Evolutionary conservation across 2,113 vertebrate genomes (phyloP), one percentile per base, ranked within the genome.

Genomic region (Falco punctatus): DNA sequence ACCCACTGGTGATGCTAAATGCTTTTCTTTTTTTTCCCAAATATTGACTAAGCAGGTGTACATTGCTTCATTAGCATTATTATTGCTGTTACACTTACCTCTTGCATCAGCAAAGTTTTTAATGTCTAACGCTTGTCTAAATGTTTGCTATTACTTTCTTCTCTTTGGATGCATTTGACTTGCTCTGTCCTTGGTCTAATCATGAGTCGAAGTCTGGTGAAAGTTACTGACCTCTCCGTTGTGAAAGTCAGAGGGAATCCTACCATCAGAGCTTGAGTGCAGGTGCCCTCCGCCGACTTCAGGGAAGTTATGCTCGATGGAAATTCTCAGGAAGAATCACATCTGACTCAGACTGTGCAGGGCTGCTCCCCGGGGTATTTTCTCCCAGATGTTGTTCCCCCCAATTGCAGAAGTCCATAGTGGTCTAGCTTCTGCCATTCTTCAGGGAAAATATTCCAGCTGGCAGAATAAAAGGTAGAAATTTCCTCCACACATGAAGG

Each of bases 181-280:
- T 81, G 30, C 9, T 81, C 74, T 51, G 64, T 14, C 38, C 44
- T 10, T 48, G 40, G 12, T 58, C 85, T 82, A 69, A 24, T 32
- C n/a, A 20, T 7, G n/a, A 82, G 15, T 78, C 51, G 28, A 78
- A 93, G 42, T 23, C 42, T 69, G 81, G 59, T 72, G 40, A 44
- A 90, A 54, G 61, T n/a, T 54, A 12, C 0, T 71, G 52, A 62
- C 8, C 17, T 20, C 18, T 57, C 30, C 0, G 0, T 40, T 32
- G 57, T 27, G 54, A 91, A 75, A 95, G 51, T 27, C 19, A 40
- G 54, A 74, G 59, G 33, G 48, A 55, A 4, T 67, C 21, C 65
- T 85, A 42, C 65, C 35, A 13, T 13, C 20, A 87, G 27, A 62
- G 5, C 15, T 35, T 23, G 15, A 32, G 32, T 81, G 55, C 73